Conservation (phyloP, 2,888 invertebrate genomes). For the Ceramica pisi region DNA sequence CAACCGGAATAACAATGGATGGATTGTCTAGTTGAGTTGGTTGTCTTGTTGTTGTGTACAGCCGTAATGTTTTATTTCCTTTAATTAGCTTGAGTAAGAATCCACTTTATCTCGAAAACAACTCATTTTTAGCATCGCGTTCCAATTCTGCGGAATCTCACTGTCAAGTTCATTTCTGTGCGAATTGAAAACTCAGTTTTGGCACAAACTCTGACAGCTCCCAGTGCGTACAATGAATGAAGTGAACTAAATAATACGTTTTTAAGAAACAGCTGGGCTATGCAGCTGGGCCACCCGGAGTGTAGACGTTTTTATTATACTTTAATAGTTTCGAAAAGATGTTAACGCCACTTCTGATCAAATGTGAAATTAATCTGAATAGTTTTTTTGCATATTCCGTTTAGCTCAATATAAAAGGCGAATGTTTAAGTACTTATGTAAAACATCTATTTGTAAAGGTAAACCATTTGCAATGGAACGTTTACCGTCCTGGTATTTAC, state of each 20-base stretch:
- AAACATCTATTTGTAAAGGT: too few species aligned
- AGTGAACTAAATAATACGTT: background rate
- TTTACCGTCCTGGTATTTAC: too few species aligned
- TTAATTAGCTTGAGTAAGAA: background rate
- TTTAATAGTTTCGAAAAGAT: background rate
- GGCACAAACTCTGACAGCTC: conserved; percentile 21
- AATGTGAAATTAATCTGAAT: too few species aligned
- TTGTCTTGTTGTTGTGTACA: too few species aligned
- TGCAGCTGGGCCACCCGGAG: background rate
- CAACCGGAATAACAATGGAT: too few species aligned
- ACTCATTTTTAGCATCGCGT: background rate
- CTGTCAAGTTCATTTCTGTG: conserved; percentile 33
- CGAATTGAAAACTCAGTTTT: conserved; percentile 25
- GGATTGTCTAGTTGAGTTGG: too few species aligned
- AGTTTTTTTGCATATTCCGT: too few species aligned
- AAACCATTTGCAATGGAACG: too few species aligned
- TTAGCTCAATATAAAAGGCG: too few species aligned
- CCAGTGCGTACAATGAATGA: background rate
- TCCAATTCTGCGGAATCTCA: conserved; percentile 18
- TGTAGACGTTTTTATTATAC: background rate
- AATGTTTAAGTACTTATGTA: too few species aligned
- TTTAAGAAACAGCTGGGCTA: conserved; percentile 26
- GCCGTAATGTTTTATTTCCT: background rate
- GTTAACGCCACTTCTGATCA: too few species aligned
- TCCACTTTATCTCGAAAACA: background rate